Percentiles rank a stretch among this genome's conserved stretches.
Evolutionary conservation across 2,113 vertebrate genomes (phyloP).

Genomic region (Ovibos moschatus): DNA sequence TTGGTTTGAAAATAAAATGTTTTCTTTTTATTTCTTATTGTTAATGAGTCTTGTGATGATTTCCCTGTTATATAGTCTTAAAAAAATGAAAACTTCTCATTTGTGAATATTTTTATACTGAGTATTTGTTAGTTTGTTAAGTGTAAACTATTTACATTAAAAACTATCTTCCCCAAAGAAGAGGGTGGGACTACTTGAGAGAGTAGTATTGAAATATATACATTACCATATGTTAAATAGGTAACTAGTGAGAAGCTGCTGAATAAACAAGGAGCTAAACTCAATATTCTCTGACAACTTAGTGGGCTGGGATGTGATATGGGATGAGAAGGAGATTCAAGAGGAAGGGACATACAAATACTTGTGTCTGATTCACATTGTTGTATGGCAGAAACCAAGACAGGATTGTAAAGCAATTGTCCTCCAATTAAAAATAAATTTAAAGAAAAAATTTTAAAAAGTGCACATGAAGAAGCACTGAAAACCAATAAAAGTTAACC

Average conservation of each 20-base stretch:
- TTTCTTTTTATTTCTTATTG: neutral
- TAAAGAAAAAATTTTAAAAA: neutral
- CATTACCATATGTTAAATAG: neutral
- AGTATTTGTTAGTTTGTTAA: neutral
- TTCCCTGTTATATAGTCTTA: neutral
- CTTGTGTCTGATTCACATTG: neutral
- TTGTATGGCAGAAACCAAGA: neutral
- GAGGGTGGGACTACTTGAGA: neutral
- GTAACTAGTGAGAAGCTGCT: neutral
- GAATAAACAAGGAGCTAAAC: neutral
- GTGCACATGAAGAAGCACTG: neutral
- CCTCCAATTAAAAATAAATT: neutral
- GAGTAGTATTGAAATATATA: neutral
- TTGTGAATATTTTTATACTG: neutral
- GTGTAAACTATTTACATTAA: neutral
- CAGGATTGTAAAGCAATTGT: neutral
- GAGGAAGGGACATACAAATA: neutral
- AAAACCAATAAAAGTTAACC: neutral
- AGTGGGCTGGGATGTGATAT: neutral
- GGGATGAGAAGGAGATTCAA: neutral
- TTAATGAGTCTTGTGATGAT: neutral
- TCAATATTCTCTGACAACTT: neutral
- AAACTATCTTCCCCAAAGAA: neutral
- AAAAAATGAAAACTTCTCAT: neutral
- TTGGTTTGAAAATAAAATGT: neutral